Percentiles rank a stretch among this genome's conserved stretches.
Evolutionary conservation across 1,140 invertebrate genomes (phyloP).

Genomic region (Saccostrea cuccullata): DNA sequence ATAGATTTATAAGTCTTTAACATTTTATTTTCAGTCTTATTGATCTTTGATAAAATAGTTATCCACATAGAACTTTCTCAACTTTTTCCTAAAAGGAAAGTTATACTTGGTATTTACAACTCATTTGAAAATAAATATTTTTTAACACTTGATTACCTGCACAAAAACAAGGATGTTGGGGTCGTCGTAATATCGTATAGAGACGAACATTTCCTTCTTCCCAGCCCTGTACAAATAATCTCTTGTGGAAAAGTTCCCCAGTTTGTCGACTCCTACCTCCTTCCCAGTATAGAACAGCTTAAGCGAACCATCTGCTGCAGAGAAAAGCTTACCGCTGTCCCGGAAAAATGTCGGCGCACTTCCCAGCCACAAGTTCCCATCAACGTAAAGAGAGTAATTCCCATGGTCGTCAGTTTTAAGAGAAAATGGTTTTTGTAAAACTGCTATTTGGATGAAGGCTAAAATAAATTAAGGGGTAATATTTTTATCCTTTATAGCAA

Average conservation of each 20-base stretch:
- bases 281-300: constrained; percentile 2
- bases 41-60: background rate
- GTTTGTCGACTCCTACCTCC: constrained; percentile 19
- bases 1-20: background rate
- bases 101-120: background rate
- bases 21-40: background rate
- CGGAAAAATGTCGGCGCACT: constrained; percentile 22
- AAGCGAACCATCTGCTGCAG: background rate
- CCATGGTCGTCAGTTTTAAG: background rate
- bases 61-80: background rate
- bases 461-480: background rate
- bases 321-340: background rate
- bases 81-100: background rate
- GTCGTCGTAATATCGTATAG: constrained; percentile 5
- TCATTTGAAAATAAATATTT: background rate
- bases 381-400: background rate
- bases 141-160: background rate
- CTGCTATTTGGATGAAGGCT: background rate
- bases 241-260: background rate
- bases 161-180: background rate
- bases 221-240: constrained; percentile 14
- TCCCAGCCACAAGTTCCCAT: background rate
- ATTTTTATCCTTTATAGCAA: too few species aligned
- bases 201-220: background rate
- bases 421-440: constrained; percentile 8